Conservation (phyloP, 2,113 vertebrate species). For the Rana temporaria region DNA sequence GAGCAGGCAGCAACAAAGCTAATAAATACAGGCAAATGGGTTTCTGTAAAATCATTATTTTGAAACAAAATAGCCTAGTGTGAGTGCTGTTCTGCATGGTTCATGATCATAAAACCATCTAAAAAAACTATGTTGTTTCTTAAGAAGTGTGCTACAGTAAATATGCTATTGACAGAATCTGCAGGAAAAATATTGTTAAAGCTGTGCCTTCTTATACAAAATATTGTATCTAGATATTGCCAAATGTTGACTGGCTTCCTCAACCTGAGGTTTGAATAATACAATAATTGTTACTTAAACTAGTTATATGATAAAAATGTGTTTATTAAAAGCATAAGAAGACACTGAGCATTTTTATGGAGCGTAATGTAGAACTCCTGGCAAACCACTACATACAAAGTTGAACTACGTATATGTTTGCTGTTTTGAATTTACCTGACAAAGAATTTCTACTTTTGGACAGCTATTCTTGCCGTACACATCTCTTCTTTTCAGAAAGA, state of each 20-base stretch:
- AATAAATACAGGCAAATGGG: conserved; percentile 56
- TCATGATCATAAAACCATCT: conserved; percentile 51
- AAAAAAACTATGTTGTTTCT: conserved; percentile 42
- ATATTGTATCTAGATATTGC: background rate
- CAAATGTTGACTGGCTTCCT: background rate
- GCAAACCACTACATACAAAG: no score
- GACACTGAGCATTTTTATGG: no score
- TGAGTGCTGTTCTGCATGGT: conserved; percentile 51
- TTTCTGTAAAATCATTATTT: conserved; percentile 59
- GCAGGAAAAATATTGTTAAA: background rate
- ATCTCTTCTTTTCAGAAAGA: no score
- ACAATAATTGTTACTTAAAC: background rate
- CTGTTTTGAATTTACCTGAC: no score
- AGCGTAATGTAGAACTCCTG: no score
- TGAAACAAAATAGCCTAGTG: conserved; percentile 48
- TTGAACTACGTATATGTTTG: no score
- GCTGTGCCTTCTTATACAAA: background rate
- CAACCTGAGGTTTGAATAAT: background rate
- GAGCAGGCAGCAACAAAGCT: conserved; percentile 54
- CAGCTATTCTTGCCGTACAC: no score
- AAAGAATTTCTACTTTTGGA: no score
- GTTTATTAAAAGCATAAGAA: no score
- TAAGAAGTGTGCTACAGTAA: conserved; percentile 21
- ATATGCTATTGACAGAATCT: conserved; percentile 32
- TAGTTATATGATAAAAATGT: background rate